phyloP scores from a whole-genome alignment of 1,140 invertebrate genomes.

The Aphidius gifuensis region DNA sequence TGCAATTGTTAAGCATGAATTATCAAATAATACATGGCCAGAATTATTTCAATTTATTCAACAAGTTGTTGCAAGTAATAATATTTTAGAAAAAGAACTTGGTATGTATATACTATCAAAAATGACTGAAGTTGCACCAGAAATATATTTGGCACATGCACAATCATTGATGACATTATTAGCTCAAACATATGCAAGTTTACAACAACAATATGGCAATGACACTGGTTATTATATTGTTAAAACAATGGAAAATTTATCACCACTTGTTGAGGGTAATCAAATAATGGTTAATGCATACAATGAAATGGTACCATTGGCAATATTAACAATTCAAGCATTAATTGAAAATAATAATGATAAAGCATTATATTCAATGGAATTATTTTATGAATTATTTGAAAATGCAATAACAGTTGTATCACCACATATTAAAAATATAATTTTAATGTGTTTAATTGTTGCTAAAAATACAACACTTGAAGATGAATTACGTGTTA shows the following conservation, averaged over 20 bases:
- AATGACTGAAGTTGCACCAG: constrained; percentile 62
- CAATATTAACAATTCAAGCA: constrained; percentile 60
- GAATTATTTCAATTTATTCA: constrained; percentile 69
- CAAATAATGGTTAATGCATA: constrained; percentile 63
- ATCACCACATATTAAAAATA: constrained; percentile 62
- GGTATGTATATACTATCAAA: constrained; percentile 66
- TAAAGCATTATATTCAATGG: constrained; percentile 64
- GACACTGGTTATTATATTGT: constrained; percentile 62
- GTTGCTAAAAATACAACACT: constrained; percentile 59
- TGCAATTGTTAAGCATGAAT: constrained; percentile 69
- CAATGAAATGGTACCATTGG: constrained; percentile 61
- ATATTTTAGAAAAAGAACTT: constrained; percentile 61
- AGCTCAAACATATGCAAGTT: constrained; percentile 51
- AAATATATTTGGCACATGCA: constrained; percentile 59
- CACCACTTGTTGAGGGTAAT: constrained; percentile 59
- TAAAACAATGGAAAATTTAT: constrained; percentile 61
- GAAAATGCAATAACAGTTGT: constrained; percentile 66
- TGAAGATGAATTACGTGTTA: constrained; percentile 62
- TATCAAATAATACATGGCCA: constrained; percentile 65
- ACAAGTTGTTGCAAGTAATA: constrained; percentile 57
- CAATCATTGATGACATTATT: constrained; percentile 58
- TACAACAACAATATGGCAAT: constrained; percentile 49
- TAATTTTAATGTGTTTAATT: constrained; percentile 67
- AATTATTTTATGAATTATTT: constrained; percentile 70
- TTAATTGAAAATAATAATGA: constrained; percentile 59